Conservation (phyloP, 2,888 invertebrate species). For the Dastarcus helophoroides region DNA sequence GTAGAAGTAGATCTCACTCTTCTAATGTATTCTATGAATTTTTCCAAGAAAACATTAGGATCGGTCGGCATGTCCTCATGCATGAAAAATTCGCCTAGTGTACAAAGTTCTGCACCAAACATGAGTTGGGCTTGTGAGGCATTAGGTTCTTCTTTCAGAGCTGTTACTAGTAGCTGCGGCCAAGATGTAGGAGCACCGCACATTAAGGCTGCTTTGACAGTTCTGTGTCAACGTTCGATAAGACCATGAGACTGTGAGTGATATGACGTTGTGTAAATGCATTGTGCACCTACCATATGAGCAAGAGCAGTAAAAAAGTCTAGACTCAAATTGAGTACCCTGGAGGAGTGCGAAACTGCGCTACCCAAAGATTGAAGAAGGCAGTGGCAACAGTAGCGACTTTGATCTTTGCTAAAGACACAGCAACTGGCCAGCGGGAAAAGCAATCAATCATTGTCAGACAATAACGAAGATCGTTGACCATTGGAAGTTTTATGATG, state of each 20-base stretch:
- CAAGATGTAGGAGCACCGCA: neutral
- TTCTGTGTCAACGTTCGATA: neutral
- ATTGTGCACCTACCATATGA: neutral
- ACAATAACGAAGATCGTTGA: slow-evolving; percentile 21
- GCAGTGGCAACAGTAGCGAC: slow-evolving; percentile 22
- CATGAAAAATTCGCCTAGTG: neutral
- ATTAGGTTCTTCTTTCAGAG: neutral
- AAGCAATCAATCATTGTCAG: slow-evolving; percentile 27
- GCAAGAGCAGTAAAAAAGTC: too few relatives aligned
- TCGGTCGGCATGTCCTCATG: neutral
- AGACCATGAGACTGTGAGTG: neutral
- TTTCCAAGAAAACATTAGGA: neutral
- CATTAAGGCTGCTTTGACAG: neutral
- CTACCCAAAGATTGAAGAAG: slow-evolving; percentile 22
- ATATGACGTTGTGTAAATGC: neutral
- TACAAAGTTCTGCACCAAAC: neutral
- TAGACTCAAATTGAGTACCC: too few relatives aligned
- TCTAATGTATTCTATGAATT: too few relatives aligned
- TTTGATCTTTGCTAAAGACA: slow-evolving; percentile 23
- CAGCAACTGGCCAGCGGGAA: slow-evolving; percentile 24
- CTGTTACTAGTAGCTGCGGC: neutral
- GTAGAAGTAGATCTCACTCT: too few relatives aligned
- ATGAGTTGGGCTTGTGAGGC: neutral
- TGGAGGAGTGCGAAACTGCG: slow-evolving; percentile 23
- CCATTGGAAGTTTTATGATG: slow-evolving; percentile 30